phyloP scores from a whole-genome alignment of 2,113 vertebrate species.

The Cromileptes altivelis region DNA sequence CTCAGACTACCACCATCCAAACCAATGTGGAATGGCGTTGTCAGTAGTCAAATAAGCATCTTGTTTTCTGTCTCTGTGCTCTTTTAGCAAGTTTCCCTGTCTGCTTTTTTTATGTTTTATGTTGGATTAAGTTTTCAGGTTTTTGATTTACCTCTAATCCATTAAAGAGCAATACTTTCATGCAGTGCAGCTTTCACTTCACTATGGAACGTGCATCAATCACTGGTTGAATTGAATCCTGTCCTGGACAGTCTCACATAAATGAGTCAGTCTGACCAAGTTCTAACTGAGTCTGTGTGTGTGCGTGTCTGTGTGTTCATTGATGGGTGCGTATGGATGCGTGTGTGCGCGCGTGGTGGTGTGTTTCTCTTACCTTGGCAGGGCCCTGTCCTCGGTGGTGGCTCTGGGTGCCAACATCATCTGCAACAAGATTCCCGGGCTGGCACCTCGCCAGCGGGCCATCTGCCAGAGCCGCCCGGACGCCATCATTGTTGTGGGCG shows the following conservation, averaged over 20 bases:
- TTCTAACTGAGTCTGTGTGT: constrained; percentile 54
- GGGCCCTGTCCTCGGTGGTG: constrained; percentile 87
- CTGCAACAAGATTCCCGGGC: constrained; percentile 99
- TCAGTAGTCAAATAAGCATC: constrained; percentile 71
- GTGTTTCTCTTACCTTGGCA: constrained; percentile 62
- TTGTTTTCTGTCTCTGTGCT: constrained; percentile 53
- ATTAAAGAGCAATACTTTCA: constrained; percentile 47
- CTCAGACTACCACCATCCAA: constrained; percentile 65
- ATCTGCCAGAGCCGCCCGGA: constrained; percentile 99
- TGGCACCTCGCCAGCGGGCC: constrained; percentile 97
- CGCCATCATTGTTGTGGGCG: constrained; percentile 99
- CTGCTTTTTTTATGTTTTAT: constrained; percentile 34
- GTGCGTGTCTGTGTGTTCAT: constrained; percentile 25
- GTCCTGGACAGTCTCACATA: constrained; percentile 53
- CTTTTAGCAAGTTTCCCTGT: constrained; percentile 15
- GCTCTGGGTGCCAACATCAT: constrained; percentile 93
- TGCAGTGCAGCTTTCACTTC: constrained; percentile 48
- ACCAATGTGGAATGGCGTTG: constrained; percentile 56
- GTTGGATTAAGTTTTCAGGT: constrained; percentile 48
- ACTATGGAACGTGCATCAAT: constrained; percentile 62
- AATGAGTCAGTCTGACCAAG: constrained; percentile 62
- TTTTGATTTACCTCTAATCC: constrained; percentile 63
- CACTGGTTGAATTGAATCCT: constrained; percentile 58
- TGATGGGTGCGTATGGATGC: constrained; percentile 15
- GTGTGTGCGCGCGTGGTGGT: constrained; percentile 12